Evolutionary conservation across 2,888 invertebrate genomes (phyloP), one percentile per base, ranked within the genome.

Genomic region (Hydropsyche betteni): DNA sequence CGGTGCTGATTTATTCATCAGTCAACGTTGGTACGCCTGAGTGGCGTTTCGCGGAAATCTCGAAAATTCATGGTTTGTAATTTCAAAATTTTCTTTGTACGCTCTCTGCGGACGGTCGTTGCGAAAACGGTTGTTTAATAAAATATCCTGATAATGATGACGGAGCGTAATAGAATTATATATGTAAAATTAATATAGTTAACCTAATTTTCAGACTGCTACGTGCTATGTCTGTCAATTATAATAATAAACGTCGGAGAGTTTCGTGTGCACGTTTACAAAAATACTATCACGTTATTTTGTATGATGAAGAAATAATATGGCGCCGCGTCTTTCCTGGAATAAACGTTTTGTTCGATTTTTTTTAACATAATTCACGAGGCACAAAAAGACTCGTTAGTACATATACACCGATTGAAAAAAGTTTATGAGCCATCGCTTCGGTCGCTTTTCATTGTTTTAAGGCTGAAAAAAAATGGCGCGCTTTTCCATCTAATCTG

Each of bases 241-340:
- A 55, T 55, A 55, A 55, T 55, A 55, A 55, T 55, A 16, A 55
- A 55, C 44, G 55, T 55, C 55, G n/a, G 55, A n/a, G 12, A 55
- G 16, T 55, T 55, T n/a, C 16, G 55, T 55, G 44, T 55, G 55
- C n/a, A 16, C 55, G 55, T 55, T 55, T 14, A 44, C 44, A 44
- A 44, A 44, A 44, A 44, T 44, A 44, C 44, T 44, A 44, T 44
- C 44, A 44, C 44, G 44, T 44, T 44, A 44, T 44, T 44, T 44
- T 44, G 44, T 44, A 44, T 44, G 44, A 44, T 44, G 44, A 44
- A 44, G 44, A 44, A 44, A 44, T 44, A 44, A 44, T 44, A 44
- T 44, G 44, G 44, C 44, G 44, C 44, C 44, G 10, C 44, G 44
- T 44, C 44, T 44, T 44, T 44, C 10, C 44, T 10, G 44, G 10